Base-by-base conservation (phyloP, 30 jellyfish, hydroid and myxozoan genomes). In the Calvadosia cruxmelitensis region DNA sequence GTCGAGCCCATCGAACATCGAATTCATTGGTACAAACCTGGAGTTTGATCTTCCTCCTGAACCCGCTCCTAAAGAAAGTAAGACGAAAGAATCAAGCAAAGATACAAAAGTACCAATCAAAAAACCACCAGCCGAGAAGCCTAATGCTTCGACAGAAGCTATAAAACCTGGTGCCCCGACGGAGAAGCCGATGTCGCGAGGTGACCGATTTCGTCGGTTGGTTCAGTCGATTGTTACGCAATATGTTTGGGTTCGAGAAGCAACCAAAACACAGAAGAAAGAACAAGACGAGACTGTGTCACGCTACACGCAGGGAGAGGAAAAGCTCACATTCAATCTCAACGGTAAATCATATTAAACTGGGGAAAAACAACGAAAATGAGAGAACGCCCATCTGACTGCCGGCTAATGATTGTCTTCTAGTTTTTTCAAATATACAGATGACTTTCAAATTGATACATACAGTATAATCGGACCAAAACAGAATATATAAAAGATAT, bases 171-270 rank as follows among this genome's bases (percentile, higher is more conserved):
- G 20, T 42, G 57, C 10, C 10, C 10, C 57, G 20, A 42, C 57
- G 20, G 67, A 23, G 32, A 65, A 16, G 24, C 67, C 0, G 31
- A 31, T 23, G 0, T 67, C 66, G 10, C 15, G 1, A 3, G 34
- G 29, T 42, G 29, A 67, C 29, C 64, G 76, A 16, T 67, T 67
- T 34, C 31, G 35, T 5, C 20, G 76, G 0, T 29, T 67, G 3
- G 76, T 67, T 67, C 76, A 50, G 3, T 26, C 35, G 67, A 67
- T 67, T 2, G 26, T 67, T 27, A 67, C 76, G 7, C 31, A 67
- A 36, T 3, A 36, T 16, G 67, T 31, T 7, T 31, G 71, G 76
- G 76, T 50, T 34, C 31, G 35, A 67, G 27, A 67, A 31, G 76
- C 76, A 30, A 50, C 20, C 1, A 42, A 67, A 5, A 67, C 31